phyloP scores from a whole-genome alignment of 1,140 invertebrate genomes.

The Arion vulgaris region DNA sequence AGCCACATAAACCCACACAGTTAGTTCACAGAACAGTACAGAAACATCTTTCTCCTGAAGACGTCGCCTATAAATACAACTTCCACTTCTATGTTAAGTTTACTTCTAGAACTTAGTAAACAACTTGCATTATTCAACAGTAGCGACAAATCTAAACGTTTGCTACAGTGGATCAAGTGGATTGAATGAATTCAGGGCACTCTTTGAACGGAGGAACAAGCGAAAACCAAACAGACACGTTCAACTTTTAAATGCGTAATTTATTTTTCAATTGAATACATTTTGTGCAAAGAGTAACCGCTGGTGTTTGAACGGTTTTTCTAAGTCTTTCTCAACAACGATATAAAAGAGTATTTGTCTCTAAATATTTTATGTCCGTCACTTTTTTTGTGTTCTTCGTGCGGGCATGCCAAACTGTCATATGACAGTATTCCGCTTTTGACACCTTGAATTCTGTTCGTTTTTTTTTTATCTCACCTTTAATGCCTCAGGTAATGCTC shows the following conservation, averaged over 20 bases:
- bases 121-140: constrained; percentile 3
- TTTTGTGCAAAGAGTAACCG: background rate
- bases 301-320: background rate
- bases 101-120: no score
- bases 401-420: no score
- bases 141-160: background rate
- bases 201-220: background rate
- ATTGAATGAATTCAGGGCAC: background rate
- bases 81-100: no score
- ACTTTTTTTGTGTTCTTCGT: no score
- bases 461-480: background rate
- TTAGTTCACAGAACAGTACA: no score
- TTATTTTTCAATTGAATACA: background rate
- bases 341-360: background rate
- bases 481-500: background rate
- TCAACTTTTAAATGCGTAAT: background rate
- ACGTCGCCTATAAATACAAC: no score
- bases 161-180: background rate
- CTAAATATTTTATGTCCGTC: no score
- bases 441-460: background rate
- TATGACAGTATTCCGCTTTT: no score
- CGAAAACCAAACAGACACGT: background rate
- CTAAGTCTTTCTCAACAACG: background rate
- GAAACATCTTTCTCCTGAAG: no score
- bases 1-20: no score